A percentile compares a stretch with the other conserved stretches of the same genome.
Conservation (phyloP, 2,113 vertebrate species). For the Prunella himalayana region DNA sequence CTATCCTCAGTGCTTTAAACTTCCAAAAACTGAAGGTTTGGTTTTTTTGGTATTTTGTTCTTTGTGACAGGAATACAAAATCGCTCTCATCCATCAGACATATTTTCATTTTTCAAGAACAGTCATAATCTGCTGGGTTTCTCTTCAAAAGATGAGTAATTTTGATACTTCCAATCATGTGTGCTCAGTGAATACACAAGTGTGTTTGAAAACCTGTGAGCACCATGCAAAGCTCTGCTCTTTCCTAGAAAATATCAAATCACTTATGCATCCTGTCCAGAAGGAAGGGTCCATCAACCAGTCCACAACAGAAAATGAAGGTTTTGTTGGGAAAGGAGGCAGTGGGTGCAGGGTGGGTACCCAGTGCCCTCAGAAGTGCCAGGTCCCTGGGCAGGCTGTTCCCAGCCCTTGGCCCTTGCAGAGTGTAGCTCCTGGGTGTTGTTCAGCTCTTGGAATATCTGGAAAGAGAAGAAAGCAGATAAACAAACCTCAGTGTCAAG, state of each 20-base stretch:
- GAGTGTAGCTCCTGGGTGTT: background rate
- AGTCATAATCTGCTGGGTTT: background rate
- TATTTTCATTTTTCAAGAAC: background rate
- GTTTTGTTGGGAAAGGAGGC: background rate
- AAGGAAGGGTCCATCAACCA: background rate
- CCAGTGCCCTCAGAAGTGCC: no score
- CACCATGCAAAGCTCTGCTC: background rate
- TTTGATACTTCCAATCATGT: background rate
- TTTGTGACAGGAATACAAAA: background rate
- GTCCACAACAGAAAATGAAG: rapidly evolving
- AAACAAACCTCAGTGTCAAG: background rate
- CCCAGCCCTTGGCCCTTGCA: rapidly evolving
- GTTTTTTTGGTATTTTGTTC: background rate
- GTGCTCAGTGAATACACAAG: background rate
- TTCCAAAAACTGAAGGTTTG: background rate
- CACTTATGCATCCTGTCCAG: background rate
- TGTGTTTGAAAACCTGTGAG: background rate
- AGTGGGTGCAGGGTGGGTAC: background rate
- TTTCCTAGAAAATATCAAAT: background rate
- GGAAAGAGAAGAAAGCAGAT: background rate
- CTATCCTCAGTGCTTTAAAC: background rate
- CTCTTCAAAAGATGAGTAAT: background rate
- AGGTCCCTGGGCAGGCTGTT: rapidly evolving
- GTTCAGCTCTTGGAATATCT: background rate
- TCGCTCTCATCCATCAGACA: background rate